These are phyloP conservation scores for Penaeus chinensis DNA, from an alignment of 1,140 invertebrate species.

Conservation along the genomic window DNA sequence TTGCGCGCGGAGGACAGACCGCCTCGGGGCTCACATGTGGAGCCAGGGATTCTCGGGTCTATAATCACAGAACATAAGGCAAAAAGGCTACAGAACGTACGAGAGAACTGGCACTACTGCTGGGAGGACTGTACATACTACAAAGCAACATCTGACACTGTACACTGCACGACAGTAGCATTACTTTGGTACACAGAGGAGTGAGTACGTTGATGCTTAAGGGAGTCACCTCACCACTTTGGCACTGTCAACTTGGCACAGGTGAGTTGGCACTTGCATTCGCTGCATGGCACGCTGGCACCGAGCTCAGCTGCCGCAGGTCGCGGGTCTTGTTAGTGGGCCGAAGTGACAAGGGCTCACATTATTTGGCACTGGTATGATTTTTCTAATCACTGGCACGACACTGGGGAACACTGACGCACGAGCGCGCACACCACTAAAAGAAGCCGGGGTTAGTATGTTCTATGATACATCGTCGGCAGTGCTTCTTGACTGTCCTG, in stretches of 20 bases:
- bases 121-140: slow-evolving; percentile 12
- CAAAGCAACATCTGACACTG: slow-evolving; percentile 42
- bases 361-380: slow-evolving; percentile 57
- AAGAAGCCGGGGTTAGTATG: slow-evolving; percentile 94
- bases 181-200: slow-evolving; percentile 58
- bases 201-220: slow-evolving; percentile 41
- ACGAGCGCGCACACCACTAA: slow-evolving; percentile 66
- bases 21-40: too few relatives aligned
- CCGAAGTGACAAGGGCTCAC: slow-evolving; percentile 43
- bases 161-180: slow-evolving; percentile 36
- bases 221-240: slow-evolving; percentile 54
- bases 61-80: slow-evolving; percentile 4
- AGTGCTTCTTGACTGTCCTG: slow-evolving; percentile 89
- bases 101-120: slow-evolving; percentile 24
- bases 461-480: slow-evolving; percentile 90
- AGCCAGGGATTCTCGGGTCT: background rate
- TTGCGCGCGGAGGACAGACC: too few relatives aligned
- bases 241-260: slow-evolving; percentile 57
- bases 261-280: slow-evolving; percentile 50
- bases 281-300: slow-evolving; percentile 2
- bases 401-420: slow-evolving; percentile 38
- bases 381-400: slow-evolving; percentile 56
- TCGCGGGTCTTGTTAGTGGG: slow-evolving; percentile 41
- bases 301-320: background rate
- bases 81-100: slow-evolving; percentile 4